Conservation (phyloP, 2,888 invertebrate genomes). For the Polyommatus icarus region DNA sequence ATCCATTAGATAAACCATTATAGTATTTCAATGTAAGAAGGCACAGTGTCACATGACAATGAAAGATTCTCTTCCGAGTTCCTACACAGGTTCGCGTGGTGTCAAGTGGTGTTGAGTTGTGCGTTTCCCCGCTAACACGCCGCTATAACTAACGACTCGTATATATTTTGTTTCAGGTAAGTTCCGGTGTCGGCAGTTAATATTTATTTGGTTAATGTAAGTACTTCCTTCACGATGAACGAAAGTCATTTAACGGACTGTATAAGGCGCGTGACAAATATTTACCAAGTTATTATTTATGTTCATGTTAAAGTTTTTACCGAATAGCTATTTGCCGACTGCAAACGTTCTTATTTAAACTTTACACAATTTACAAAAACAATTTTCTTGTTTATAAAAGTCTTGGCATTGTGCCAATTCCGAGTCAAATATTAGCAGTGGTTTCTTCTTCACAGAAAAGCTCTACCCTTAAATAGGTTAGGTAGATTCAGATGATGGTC, state of each 20-base stretch:
- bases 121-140: neutral
- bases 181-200: neutral
- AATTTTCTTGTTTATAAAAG: neutral
- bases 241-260: neutral
- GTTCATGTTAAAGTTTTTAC: too few relatives aligned
- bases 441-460: too few relatives aligned
- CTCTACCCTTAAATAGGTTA: too few relatives aligned
- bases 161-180: conserved; percentile 20
- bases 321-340: too few relatives aligned
- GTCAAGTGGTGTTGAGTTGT: neutral
- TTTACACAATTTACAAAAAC: too few relatives aligned
- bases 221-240: neutral
- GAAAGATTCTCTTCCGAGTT: neutral
- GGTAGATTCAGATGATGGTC: too few relatives aligned
- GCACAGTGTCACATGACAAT: neutral
- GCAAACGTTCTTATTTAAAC: too few relatives aligned
- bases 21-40: neutral
- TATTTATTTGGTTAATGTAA: neutral
- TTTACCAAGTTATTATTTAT: too few relatives aligned
- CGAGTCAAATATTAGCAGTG: neutral
- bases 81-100: neutral
- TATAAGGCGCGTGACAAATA: neutral
- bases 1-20: too few relatives aligned
- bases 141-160: neutral
- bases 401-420: neutral